Conservation (phyloP, 2,888 invertebrate genomes). For the Euplagia quadripunctaria region DNA sequence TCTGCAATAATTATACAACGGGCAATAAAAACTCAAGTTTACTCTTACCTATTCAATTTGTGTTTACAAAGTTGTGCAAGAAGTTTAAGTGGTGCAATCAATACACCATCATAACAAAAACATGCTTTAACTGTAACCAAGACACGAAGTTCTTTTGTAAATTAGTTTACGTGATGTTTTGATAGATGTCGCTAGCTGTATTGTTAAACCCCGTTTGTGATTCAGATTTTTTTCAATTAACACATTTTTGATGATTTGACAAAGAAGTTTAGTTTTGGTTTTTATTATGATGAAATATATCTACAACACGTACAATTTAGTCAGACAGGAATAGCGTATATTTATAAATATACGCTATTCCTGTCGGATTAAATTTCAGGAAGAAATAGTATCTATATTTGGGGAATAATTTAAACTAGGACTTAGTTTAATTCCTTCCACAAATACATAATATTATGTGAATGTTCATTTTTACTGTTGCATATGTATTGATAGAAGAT, state of each 20-base stretch:
- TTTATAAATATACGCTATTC: too few species aligned
- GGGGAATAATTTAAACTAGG: too few species aligned
- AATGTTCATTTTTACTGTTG: too few species aligned
- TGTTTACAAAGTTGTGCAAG: neutral
- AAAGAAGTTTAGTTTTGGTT: neutral
- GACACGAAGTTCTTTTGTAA: neutral
- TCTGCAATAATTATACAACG: neutral
- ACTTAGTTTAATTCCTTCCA: too few species aligned
- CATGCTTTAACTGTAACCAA: neutral
- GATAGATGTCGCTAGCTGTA: conserved; percentile 52
- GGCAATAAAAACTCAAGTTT: too few species aligned
- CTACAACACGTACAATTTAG: too few species aligned
- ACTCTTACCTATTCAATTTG: too few species aligned
- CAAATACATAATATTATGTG: too few species aligned
- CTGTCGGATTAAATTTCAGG: too few species aligned
- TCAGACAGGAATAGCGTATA: too few species aligned
- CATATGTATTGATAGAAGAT: too few species aligned
- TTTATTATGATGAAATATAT: neutral
- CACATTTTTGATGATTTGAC: neutral
- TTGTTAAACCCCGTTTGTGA: neutral
- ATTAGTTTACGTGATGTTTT: conserved; percentile 11
- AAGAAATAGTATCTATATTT: too few species aligned
- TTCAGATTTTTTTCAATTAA: neutral
- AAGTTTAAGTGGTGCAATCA: neutral
- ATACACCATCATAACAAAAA: neutral